These are phyloP conservation scores for Bucorvus abyssinicus DNA, from an alignment of 2,797 vertebrate species.

Conservation along the genomic window DNA sequence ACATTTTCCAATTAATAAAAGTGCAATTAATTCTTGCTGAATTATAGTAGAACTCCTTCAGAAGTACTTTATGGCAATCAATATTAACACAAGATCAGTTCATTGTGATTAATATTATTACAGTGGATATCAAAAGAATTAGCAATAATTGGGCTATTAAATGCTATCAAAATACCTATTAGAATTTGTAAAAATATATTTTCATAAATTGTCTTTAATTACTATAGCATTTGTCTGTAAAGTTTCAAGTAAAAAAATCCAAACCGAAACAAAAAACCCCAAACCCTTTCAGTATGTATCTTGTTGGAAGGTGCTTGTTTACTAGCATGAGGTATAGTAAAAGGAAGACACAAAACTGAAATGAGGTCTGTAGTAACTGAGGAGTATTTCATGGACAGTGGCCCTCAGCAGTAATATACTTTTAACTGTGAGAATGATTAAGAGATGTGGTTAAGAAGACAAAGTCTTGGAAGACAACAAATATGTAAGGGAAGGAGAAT, in stretches of 20 bases:
- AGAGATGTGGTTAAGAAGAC: not conserved
- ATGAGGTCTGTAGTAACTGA: not conserved
- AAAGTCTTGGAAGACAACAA: not conserved
- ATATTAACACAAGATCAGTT: not conserved
- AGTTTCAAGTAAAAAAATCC: not conserved
- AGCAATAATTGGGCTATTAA: not conserved
- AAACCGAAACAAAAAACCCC: not conserved
- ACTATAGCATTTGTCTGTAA: not conserved
- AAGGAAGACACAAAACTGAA: not conserved
- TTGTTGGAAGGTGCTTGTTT: not conserved
- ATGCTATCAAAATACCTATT: not conserved
- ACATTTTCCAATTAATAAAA: conserved; percentile 11
- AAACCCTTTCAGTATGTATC: not conserved
- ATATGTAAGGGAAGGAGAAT: not conserved
- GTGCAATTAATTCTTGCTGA: not conserved
- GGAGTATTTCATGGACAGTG: not conserved
- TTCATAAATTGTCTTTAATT: not conserved
- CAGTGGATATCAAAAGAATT: conserved; percentile 15
- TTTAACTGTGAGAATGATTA: not conserved
- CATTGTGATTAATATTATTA: not conserved
- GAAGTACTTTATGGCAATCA: conserved; percentile 11
- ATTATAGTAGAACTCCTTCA: not conserved
- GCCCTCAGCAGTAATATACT: not conserved
- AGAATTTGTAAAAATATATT: not conserved
- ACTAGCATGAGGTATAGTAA: not conserved